Conservation (phyloP, 2,888 invertebrate genomes). For the Argyresthia albistria region DNA sequence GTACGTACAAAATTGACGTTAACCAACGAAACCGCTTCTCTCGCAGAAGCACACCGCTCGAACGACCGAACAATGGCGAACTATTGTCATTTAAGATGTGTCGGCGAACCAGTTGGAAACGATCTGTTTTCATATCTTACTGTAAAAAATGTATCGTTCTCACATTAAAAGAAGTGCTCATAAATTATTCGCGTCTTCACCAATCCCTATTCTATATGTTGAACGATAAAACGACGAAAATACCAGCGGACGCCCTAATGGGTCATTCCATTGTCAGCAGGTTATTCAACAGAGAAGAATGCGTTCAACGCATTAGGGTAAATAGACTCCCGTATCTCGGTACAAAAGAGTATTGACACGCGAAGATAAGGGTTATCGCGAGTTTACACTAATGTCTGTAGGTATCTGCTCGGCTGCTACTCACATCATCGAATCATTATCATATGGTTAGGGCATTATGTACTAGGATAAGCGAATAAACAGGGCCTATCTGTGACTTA, state of each 20-base stretch:
- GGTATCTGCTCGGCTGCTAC: constrained; percentile 45
- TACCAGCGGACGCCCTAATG: constrained; percentile 40
- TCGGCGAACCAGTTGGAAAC: too few species aligned
- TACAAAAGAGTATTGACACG: constrained; percentile 70
- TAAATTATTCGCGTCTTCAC: not conserved
- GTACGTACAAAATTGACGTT: too few species aligned
- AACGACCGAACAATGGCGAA: too few species aligned
- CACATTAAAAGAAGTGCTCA: not conserved
- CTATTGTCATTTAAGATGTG: too few species aligned
- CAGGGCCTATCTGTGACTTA: constrained; percentile 15
- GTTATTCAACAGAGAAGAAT: constrained; percentile 59
- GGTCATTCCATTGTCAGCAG: constrained; percentile 45
- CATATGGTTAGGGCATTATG: constrained; percentile 60
- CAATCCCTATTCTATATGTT: not conserved
- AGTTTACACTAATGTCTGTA: constrained; percentile 52
- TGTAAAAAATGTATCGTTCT: too few species aligned
- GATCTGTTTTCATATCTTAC: too few species aligned
- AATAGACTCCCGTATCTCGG: constrained; percentile 62
- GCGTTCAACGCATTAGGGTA: constrained; percentile 56
- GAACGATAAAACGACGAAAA: constrained; percentile 3
- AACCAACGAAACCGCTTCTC: too few species aligned
- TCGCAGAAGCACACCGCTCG: too few species aligned
- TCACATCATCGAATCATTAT: constrained; percentile 66
- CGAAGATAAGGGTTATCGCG: constrained; percentile 58
- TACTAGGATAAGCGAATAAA: constrained; percentile 64